Evolutionary conservation across 1,140 invertebrate genomes (phyloP), one percentile per base, ranked within the genome.

Genomic region (Teleogryllus occipitalis): DNA sequence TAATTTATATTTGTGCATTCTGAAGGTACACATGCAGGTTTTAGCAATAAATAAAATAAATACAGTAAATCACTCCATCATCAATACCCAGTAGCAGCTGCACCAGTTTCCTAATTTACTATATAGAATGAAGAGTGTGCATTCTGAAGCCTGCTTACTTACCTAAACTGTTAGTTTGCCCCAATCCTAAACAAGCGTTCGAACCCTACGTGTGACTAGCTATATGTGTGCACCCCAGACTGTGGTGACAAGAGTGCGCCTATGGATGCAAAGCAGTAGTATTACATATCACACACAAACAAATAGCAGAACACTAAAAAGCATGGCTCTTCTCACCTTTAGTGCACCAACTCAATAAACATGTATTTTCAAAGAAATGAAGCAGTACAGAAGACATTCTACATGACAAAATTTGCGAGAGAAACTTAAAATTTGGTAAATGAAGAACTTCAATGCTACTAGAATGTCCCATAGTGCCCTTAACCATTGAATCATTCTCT

Each of bases 281-380:
- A 79, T 79, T 79, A 79, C 78, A 73, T 72, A 74, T 79, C 78
- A 79, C 78, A 79, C 78, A 79, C 46, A 72, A 75, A 79, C 73
- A 79, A 79, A 48, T 46, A 18, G 46, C 21, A n/a, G 47, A 39
- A 39, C 27, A 39, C 27, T 39, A 39, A 39, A 39, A 48, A 47
- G 18, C 39, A 77, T 77, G 76, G 76, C 76, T 77, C 39, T 48
- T 77, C 76, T 18, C 48, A n/a, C 18, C 76, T 77, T 77, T 48
- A n/a, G 48, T 77, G 47, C 75, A 75, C 54, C 54, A 65, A 65
- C 54, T 65, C 10, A 39, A 39, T 39, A 39, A 39, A 65, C 7
- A 14, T 65, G 54, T 10, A 14, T 1, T 10, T 65, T 65, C 54
- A 65, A 65, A 18, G 10, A 65, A 65, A 14, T 14, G 54, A 39